These are phyloP conservation scores for Troides oblongomaculatus DNA, from an alignment of 2,888 invertebrate genomes.

Conservation along the genomic window DNA sequence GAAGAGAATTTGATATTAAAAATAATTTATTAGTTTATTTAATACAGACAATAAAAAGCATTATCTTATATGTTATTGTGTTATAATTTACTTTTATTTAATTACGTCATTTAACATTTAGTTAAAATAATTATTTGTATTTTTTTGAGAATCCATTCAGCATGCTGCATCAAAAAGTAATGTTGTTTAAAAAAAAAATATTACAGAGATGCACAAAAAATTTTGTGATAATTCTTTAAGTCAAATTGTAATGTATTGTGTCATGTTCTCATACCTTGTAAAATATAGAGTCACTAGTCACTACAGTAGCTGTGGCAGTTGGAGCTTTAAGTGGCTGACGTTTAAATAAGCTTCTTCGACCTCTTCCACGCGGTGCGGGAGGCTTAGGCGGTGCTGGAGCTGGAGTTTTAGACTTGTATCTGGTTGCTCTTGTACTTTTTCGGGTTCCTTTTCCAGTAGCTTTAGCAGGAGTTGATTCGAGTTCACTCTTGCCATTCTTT, in stretches of 20 bases:
- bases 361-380: slow-evolving; percentile 83
- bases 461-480: slow-evolving; percentile 66
- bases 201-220: too few species aligned
- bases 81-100: too few species aligned
- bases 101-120: too few species aligned
- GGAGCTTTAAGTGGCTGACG: slow-evolving; percentile 90
- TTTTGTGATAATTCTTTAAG: background rate
- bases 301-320: slow-evolving; percentile 88
- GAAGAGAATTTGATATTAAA: too few species aligned
- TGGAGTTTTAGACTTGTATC: slow-evolving; percentile 76
- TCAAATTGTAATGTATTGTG: background rate
- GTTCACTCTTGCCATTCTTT: slow-evolving; percentile 56
- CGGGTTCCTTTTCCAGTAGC: slow-evolving; percentile 76
- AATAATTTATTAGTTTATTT: too few species aligned
- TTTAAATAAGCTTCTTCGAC: slow-evolving; percentile 88
- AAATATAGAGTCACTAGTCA: slow-evolving; percentile 89
- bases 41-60: too few species aligned
- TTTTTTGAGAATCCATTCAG: too few species aligned
- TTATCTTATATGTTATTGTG: too few species aligned
- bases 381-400: slow-evolving; percentile 52
- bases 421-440: slow-evolving; percentile 80
- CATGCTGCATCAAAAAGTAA: too few species aligned
- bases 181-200: too few species aligned
- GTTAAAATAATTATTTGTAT: too few species aligned
- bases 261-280: slow-evolving; percentile 40